phyloP scores from a whole-genome alignment of 1,140 invertebrate species.

The Cephus cinctus region DNA sequence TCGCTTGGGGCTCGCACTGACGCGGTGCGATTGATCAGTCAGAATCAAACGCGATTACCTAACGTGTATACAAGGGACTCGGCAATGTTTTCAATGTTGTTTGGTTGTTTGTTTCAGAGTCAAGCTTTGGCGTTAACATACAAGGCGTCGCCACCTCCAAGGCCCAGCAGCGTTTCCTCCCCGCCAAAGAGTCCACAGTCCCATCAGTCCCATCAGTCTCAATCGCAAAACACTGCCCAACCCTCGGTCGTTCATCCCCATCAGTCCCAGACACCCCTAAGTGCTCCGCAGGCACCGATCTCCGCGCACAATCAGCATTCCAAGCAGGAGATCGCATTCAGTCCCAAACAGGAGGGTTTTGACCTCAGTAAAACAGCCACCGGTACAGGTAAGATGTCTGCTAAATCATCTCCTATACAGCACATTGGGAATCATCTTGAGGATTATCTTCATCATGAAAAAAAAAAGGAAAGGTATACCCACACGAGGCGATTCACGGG shows the following conservation, averaged over 20 bases:
- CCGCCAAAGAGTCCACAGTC: conserved; percentile 50
- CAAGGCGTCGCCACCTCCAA: conserved; percentile 58
- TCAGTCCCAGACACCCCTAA: conserved; percentile 38
- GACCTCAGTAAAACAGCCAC: conserved; percentile 62
- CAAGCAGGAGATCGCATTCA: conserved; percentile 53
- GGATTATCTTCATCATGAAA: too few relatives aligned
- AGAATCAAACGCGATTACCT: too few relatives aligned
- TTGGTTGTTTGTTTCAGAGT: conserved; percentile 57
- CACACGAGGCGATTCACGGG: too few relatives aligned
- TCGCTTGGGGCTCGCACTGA: too few relatives aligned
- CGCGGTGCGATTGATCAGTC: too few relatives aligned
- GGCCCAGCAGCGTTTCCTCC: conserved; percentile 51
- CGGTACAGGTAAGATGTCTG: conserved; percentile 55
- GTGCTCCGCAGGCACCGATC: conserved; percentile 50
- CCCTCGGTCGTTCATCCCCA: conserved; percentile 11
- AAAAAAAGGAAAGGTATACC: too few relatives aligned
- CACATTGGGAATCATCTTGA: too few relatives aligned
- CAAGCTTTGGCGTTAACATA: conserved; percentile 63
- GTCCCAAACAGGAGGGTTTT: conserved; percentile 64
- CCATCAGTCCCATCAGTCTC: conserved; percentile 36
- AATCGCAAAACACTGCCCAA: conserved; percentile 2
- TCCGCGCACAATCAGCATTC: conserved; percentile 53
- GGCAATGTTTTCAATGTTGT: too few relatives aligned
- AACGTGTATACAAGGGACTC: too few relatives aligned
- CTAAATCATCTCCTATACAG: too few relatives aligned